Percentiles rank a stretch among this genome's conserved stretches.
These are phyloP conservation scores for Daboia siamensis DNA, from an alignment of 2,113 vertebrate genomes.

Conservation along the genomic window DNA sequence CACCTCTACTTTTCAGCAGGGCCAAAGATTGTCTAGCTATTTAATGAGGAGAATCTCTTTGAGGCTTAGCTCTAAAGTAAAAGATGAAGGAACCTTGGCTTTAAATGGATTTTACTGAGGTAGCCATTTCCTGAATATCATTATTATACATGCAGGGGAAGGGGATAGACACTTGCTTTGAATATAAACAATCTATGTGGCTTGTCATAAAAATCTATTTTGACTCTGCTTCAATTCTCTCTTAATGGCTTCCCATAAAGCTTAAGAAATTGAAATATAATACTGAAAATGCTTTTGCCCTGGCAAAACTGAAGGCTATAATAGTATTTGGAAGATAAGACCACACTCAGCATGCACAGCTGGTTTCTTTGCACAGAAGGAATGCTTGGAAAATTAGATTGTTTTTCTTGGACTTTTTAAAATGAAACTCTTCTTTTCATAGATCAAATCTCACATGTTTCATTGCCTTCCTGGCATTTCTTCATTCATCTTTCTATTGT, in stretches of 20 bases:
- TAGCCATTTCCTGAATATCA: constrained; percentile 48
- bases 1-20: constrained; percentile 38
- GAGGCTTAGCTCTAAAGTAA: constrained; percentile 39
- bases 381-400: constrained; percentile 30
- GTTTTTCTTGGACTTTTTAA: constrained; percentile 22
- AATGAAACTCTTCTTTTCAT: constrained; percentile 11
- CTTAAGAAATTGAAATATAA: constrained; percentile 64
- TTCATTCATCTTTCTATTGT: constrained; percentile 60
- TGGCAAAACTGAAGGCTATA: constrained; percentile 30
- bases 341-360: constrained; percentile 16
- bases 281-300: constrained; percentile 37
- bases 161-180: constrained; percentile 51
- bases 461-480: constrained; percentile 40
- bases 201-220: constrained; percentile 54
- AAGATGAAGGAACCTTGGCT: constrained; percentile 21
- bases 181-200: constrained; percentile 58
- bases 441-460: constrained; percentile 43
- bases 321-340: constrained; percentile 45
- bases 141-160: constrained; percentile 47
- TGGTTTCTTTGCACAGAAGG: constrained; percentile 40
- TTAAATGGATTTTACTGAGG: constrained; percentile 39
- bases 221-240: constrained; percentile 52
- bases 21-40: constrained; percentile 21
- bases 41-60: constrained; percentile 46
- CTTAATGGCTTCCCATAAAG: constrained; percentile 66